A percentile compares a stretch with the other conserved stretches of the same genome.
Evolutionary conservation across 2,797 vertebrate genomes (phyloP).

Genomic region (Hoplostethus atlanticus): DNA sequence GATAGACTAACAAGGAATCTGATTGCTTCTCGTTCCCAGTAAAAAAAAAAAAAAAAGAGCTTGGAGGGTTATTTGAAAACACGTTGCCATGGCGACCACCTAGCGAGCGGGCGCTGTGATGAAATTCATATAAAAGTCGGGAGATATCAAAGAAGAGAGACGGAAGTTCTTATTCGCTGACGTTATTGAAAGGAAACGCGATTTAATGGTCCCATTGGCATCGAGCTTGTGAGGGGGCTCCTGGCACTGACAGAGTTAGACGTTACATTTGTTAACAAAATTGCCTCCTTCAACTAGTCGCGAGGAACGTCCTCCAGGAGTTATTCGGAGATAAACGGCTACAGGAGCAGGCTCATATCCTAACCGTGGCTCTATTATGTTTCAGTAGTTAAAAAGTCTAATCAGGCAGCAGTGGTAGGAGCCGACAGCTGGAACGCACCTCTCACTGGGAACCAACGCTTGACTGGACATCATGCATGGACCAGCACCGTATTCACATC

Average conservation of each 20-base stretch:
- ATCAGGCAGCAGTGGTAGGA: constrained; percentile 16
- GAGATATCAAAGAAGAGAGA: constrained; percentile 24
- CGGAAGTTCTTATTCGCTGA: constrained; percentile 13
- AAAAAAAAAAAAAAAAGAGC: constrained; percentile 32
- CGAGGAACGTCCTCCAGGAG: not conserved
- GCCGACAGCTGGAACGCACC: constrained; percentile 38
- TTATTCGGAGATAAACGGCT: not conserved
- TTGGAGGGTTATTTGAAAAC: constrained; percentile 58
- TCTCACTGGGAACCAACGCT: constrained; percentile 10
- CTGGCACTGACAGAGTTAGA: constrained; percentile 2
- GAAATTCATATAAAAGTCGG: constrained; percentile 31
- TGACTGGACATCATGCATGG: constrained; percentile 21
- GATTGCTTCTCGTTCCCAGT: constrained; percentile 41
- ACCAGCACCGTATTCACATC: constrained; percentile 22
- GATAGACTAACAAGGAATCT: constrained; percentile 31
- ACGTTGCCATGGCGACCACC: constrained; percentile 67
- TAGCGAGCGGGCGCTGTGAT: constrained; percentile 17
- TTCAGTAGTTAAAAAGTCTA: constrained; percentile 24
- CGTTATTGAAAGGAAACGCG: not conserved
- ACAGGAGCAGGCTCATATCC: constrained; percentile 2
- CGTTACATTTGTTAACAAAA: constrained; percentile 5
- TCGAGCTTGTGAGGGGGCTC: not conserved
- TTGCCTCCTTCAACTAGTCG: not conserved
- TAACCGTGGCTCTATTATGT: constrained; percentile 4
- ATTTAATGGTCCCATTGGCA: not conserved